Percentiles rank a stretch among this genome's conserved stretches.
These are phyloP conservation scores for Pachypsylla venusta DNA, from an alignment of 1,140 invertebrate genomes.

Conservation along the genomic window DNA sequence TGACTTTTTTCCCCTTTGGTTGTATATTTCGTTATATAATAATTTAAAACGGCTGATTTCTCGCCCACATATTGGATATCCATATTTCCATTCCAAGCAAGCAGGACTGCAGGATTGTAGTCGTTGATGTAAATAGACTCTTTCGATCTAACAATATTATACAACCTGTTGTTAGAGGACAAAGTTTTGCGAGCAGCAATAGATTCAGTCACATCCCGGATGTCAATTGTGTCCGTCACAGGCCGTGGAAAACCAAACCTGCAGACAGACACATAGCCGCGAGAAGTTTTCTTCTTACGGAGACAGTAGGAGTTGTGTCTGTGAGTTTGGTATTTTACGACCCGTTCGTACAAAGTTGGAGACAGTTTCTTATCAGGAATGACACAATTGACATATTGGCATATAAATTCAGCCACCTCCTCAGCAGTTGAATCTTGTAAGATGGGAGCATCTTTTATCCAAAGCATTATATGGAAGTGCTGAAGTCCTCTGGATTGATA, in stretches of 20 bases:
- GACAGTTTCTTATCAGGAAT: slow-evolving; percentile 16
- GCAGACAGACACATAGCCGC: slow-evolving; percentile 18
- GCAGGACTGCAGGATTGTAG: slow-evolving; percentile 19
- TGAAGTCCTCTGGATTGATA: too few relatives aligned
- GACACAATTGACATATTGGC: slow-evolving; percentile 27
- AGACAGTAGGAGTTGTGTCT: slow-evolving; percentile 21
- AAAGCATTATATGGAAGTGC: slow-evolving; percentile 21
- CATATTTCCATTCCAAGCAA: slow-evolving; percentile 22
- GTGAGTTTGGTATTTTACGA: slow-evolving; percentile 21
- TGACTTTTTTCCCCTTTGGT: slow-evolving; percentile 22
- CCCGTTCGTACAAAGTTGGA: slow-evolving; percentile 21
- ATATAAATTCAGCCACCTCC: slow-evolving; percentile 27
- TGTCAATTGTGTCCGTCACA: slow-evolving; percentile 20
- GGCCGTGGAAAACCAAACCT: slow-evolving; percentile 24
- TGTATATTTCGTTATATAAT: slow-evolving; percentile 22
- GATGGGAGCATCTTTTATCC: slow-evolving; percentile 20
- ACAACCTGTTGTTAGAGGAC: slow-evolving; percentile 23
- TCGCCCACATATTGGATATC: slow-evolving; percentile 22
- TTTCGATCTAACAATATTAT: slow-evolving; percentile 24
- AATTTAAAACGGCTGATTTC: slow-evolving; percentile 17
- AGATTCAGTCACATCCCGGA: slow-evolving; percentile 21
- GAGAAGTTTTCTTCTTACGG: slow-evolving; percentile 23
- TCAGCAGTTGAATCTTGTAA: slow-evolving; percentile 11
- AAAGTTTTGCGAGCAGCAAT: slow-evolving; percentile 22
- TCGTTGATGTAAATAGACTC: slow-evolving; percentile 21